Percentiles rank a stretch among this genome's conserved stretches.
phyloP scores from a whole-genome alignment of 2,888 invertebrate species.

The Pseudanteris insignis region DNA sequence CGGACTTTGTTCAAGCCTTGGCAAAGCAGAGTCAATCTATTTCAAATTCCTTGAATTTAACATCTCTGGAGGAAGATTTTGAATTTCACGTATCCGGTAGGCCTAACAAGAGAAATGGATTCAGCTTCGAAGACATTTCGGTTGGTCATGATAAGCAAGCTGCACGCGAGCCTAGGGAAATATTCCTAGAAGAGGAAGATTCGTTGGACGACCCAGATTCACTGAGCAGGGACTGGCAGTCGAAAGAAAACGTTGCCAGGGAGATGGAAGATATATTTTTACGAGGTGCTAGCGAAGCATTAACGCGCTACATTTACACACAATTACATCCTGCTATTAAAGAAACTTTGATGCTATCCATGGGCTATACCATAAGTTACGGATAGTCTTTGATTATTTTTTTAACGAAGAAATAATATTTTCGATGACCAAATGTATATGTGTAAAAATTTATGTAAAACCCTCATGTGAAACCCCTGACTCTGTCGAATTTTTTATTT shows the following conservation, averaged over 20 bases:
- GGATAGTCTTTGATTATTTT: too few relatives aligned
- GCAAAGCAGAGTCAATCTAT: conserved; percentile 24
- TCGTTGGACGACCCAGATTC: conserved; percentile 41
- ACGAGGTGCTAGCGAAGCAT: conserved; percentile 80
- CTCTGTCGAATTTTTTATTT: too few relatives aligned
- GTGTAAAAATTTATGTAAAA: neutral
- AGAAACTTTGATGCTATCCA: conserved; percentile 85
- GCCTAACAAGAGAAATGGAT: neutral
- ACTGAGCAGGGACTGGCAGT: conserved; percentile 54
- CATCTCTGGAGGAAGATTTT: conserved; percentile 17
- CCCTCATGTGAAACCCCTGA: neutral
- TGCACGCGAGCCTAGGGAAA: conserved; percentile 48
- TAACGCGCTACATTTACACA: conserved; percentile 85
- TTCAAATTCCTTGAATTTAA: conserved; percentile 36
- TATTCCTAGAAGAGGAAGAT: conserved; percentile 50
- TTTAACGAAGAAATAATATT: neutral
- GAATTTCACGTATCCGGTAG: neutral
- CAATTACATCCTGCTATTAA: conserved; percentile 86
- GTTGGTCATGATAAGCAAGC: conserved; percentile 22
- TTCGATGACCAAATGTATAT: too few relatives aligned
- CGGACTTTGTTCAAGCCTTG: conserved; percentile 49
- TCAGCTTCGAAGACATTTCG: conserved; percentile 5
- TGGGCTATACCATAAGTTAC: conserved; percentile 88
- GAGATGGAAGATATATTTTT: conserved; percentile 88
- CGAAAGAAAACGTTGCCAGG: conserved; percentile 73